These are phyloP conservation scores for Drosophila kikkawai DNA, from an alignment of 1,140 invertebrate genomes.

Conservation along the genomic window DNA sequence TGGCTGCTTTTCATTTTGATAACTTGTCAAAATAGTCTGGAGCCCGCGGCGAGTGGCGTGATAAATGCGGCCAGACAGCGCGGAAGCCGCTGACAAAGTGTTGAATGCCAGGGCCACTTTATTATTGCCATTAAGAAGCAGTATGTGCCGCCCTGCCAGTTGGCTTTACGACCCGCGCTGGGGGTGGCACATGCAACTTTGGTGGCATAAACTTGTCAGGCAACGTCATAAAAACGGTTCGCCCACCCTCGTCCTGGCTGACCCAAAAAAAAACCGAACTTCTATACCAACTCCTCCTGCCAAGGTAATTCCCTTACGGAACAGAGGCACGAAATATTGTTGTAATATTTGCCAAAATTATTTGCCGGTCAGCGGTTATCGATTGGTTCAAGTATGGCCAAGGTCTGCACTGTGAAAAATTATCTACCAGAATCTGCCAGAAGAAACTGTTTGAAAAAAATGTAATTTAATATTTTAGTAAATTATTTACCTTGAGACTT, in stretches of 20 bases:
- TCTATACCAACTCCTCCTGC: background rate
- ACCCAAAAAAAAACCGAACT: constrained; percentile 15
- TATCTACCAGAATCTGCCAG: accelerated
- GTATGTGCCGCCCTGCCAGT: constrained; percentile 34
- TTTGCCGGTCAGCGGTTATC: constrained; percentile 45
- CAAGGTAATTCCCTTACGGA: constrained; percentile 16
- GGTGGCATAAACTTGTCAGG: constrained; percentile 74
- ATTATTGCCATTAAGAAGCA: constrained; percentile 71
- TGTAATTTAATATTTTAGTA: background rate
- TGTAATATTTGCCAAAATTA: constrained; percentile 51
- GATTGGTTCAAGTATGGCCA: background rate
- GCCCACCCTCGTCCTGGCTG: constrained; percentile 13
- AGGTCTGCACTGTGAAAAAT: constrained; percentile 10
- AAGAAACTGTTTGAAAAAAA: background rate
- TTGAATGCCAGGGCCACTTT: constrained; percentile 79
- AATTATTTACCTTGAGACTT: background rate
- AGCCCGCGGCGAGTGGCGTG: constrained; percentile 58
- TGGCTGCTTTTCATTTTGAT: constrained; percentile 80
- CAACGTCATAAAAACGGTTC: constrained; percentile 67
- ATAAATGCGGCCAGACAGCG: constrained; percentile 76
- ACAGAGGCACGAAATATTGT: constrained; percentile 31
- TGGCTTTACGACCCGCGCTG: constrained; percentile 68
- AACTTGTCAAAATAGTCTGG: constrained; percentile 84
- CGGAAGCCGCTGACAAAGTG: constrained; percentile 78
- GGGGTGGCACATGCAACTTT: constrained; percentile 45